A percentile compares a stretch with the other conserved stretches of the same genome.
Conservation (phyloP, 1,140 invertebrate genomes). For the Apocrypta bakeri region DNA sequence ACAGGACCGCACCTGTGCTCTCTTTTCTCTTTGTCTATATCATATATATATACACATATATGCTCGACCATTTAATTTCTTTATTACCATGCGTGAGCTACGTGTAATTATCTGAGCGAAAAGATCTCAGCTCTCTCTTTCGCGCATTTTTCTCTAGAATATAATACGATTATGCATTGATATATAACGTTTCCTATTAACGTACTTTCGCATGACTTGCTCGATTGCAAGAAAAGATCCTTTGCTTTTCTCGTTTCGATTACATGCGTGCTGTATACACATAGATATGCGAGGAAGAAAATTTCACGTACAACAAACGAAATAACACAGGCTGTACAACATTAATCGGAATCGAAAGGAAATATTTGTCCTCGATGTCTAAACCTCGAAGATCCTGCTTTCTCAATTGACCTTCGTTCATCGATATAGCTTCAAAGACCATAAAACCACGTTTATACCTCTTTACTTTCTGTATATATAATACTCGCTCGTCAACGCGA, state of each 20-base stretch:
- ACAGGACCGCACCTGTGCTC: constrained; percentile 46
- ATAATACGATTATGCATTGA: too few species aligned
- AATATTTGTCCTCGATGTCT: constrained; percentile 1
- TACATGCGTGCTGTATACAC: too few species aligned
- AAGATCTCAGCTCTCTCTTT: too few species aligned
- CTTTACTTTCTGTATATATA: not conserved
- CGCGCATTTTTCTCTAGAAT: too few species aligned
- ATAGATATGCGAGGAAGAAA: too few species aligned
- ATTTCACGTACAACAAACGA: too few species aligned
- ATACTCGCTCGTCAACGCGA: not conserved
- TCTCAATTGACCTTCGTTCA: constrained; percentile 30
- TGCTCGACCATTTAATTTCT: constrained; percentile 23
- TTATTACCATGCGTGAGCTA: constrained; percentile 9
- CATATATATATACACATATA: not conserved
- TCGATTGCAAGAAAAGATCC: too few species aligned
- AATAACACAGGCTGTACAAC: too few species aligned
- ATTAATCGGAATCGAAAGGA: constrained; percentile 18
- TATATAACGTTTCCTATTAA: too few species aligned
- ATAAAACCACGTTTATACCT: not conserved
- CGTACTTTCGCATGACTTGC: too few species aligned
- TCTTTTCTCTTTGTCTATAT: not conserved
- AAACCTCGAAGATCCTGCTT: not conserved
- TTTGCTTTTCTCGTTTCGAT: too few species aligned
- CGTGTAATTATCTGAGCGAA: too few species aligned
- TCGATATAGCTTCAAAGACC: not conserved